Evolutionary conservation across 2,113 vertebrate genomes (phyloP), one percentile per base, ranked within the genome.

Genomic region (Pardalotus punctatus): DNA sequence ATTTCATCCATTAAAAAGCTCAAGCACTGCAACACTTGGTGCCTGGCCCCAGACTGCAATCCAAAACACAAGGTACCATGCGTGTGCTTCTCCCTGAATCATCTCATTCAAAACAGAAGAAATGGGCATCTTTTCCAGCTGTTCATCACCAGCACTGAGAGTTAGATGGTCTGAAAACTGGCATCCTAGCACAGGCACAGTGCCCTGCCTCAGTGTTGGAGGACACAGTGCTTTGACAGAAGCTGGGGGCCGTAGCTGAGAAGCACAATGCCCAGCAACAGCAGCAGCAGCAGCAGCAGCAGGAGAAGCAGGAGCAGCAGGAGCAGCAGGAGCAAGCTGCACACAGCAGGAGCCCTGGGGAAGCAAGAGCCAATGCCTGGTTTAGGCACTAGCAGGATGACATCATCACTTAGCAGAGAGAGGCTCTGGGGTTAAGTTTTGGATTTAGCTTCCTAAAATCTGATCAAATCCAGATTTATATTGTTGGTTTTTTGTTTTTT

Each of bases 101-200:
- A 36, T 8, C 48, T 50, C 31, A 5, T 38, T 40, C 20, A 64
- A 70, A 54, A 24, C 47, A 66, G 35, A 66, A 60, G 58, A 38
- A 94, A 69, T 28, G 24, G 67, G 17, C 40, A 51, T 19, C 18
- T 65, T 64, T 91, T 88, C 43, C 80, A 72, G 57, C 40, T 5
- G 2, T 51, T 60, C 45, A 17, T n/a, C 45, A 22, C 19, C 8
- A 6, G 45, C 45, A 21, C 45, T 65, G 42, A 28, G 47, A 56
- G 12, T 23, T 6, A 36, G 28, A 38, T 20, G 33, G 4, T 38
- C 48, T 47, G 47, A 48, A 81, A 62, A 35, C 43, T 64, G 43
- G 18, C 3, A 2, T 16, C 7, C 3, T 3, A 48, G 43, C 42
- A 20, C 33, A 15, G 58, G 35, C 12, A 2, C 3, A 0, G 56